Percentiles rank a stretch among this genome's conserved stretches.
Evolutionary conservation across 2,113 vertebrate species (phyloP).

Genomic region (Hirundichthys speculiger): DNA sequence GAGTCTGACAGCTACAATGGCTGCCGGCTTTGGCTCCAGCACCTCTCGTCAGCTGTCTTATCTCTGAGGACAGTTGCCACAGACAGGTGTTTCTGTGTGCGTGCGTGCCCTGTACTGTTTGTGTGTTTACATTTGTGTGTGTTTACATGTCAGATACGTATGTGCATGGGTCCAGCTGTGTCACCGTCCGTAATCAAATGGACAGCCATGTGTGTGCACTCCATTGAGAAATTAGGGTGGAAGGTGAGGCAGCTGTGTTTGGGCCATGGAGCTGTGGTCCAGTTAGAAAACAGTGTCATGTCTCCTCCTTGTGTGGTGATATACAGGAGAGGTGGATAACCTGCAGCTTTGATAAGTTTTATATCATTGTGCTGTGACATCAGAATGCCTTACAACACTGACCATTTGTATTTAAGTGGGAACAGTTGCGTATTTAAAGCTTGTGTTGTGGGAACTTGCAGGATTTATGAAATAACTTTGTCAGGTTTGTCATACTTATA

Average conservation of each 20-base stretch:
- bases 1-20: slow-evolving; percentile 62
- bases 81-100: slow-evolving; percentile 58
- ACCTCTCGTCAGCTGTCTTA: slow-evolving; percentile 65
- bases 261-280: slow-evolving; percentile 34
- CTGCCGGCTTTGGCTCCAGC: slow-evolving; percentile 59
- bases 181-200: slow-evolving; percentile 20
- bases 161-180: slow-evolving; percentile 19
- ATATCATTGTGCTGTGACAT: slow-evolving; percentile 14
- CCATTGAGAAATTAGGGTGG: slow-evolving; percentile 27
- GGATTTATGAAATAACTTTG: slow-evolving; percentile 19
- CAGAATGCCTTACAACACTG: slow-evolving; percentile 3
- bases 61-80: slow-evolving; percentile 64
- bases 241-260: slow-evolving; percentile 46
- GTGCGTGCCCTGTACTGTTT: background rate
- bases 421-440: slow-evolving; percentile 5
- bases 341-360: slow-evolving; percentile 6
- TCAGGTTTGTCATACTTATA: slow-evolving; percentile 2
- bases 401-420: background rate
- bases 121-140: slow-evolving; percentile 1
- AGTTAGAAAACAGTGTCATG: slow-evolving; percentile 48
- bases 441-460: background rate
- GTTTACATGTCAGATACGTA: slow-evolving; percentile 7
- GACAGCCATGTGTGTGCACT: slow-evolving; percentile 21
- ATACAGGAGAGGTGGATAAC: slow-evolving; percentile 17
- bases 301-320: slow-evolving; percentile 1